phyloP scores from a whole-genome alignment of 2,113 vertebrate species.

The Bothrops jararaca region DNA sequence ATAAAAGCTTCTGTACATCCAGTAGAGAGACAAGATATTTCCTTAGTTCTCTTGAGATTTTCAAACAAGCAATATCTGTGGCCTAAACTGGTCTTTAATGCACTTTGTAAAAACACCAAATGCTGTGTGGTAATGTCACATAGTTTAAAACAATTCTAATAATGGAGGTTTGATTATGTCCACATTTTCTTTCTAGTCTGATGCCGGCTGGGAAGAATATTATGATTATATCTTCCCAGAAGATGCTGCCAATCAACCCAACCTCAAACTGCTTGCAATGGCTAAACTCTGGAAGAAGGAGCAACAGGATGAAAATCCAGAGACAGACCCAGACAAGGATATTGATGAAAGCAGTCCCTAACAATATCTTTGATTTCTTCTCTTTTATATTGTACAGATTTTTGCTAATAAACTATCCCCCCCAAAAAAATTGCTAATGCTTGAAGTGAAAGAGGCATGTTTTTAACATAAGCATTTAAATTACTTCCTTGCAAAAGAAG shows the following conservation, averaged over 20 bases:
- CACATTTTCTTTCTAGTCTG: conserved; percentile 73
- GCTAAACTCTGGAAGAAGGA: conserved; percentile 98
- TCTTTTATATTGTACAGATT: conserved; percentile 55
- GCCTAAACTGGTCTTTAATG: background rate
- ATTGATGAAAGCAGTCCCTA: conserved; percentile 67
- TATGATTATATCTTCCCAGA: conserved; percentile 99
- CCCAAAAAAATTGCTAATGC: background rate
- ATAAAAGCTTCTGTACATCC: background rate
- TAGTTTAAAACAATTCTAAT: background rate
- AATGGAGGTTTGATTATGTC: background rate
- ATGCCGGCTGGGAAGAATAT: conserved; percentile 97
- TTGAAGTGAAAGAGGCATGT: background rate
- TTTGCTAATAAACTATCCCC: conserved; percentile 56
- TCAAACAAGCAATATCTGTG: background rate
- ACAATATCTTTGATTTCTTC: background rate
- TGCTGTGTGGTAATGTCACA: background rate
- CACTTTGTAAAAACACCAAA: background rate
- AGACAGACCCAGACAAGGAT: conserved; percentile 66
- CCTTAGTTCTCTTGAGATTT: background rate
- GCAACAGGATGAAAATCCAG: conserved; percentile 70
- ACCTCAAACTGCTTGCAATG: conserved; percentile 97
- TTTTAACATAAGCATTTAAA: background rate
- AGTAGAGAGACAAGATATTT: background rate
- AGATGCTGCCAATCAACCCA: conserved; percentile 95
- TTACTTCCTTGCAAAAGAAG: background rate